phyloP scores from a whole-genome alignment of 2,113 vertebrate genomes.

The Antechinus flavipes region DNA sequence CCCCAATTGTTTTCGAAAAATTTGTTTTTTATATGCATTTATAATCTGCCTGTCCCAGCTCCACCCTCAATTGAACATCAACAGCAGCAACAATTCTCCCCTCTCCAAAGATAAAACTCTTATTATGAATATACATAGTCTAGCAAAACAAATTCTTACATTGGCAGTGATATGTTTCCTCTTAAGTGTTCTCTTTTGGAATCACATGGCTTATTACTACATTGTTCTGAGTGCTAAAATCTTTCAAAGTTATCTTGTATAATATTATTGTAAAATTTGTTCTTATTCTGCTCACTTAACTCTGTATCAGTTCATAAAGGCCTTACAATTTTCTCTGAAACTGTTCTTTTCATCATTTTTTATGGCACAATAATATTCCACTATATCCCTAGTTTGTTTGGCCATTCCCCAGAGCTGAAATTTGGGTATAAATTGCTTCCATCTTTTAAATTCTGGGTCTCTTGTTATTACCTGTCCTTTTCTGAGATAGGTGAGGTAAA shows the following conservation, averaged over 20 bases:
- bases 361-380: not conserved
- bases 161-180: not conserved
- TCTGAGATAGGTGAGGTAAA: not conserved
- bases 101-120: not conserved
- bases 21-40: not conserved
- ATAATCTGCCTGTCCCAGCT: not conserved
- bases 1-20: not conserved
- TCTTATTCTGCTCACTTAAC: not conserved
- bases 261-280: not conserved
- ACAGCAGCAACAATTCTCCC: not conserved
- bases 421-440: not conserved
- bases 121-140: not conserved
- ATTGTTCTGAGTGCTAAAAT: not conserved
- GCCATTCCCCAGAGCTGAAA: not conserved
- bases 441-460: not conserved
- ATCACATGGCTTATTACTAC: not conserved
- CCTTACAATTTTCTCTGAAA: not conserved
- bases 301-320: not conserved
- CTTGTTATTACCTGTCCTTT: not conserved
- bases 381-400: not conserved
- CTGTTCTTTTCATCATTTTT: not conserved
- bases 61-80: not conserved
- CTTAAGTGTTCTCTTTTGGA: not conserved
- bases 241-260: not conserved
- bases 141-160: not conserved